These are phyloP conservation scores for Argya squamiceps DNA, from an alignment of 2,797 vertebrate genomes.

Conservation along the genomic window DNA sequence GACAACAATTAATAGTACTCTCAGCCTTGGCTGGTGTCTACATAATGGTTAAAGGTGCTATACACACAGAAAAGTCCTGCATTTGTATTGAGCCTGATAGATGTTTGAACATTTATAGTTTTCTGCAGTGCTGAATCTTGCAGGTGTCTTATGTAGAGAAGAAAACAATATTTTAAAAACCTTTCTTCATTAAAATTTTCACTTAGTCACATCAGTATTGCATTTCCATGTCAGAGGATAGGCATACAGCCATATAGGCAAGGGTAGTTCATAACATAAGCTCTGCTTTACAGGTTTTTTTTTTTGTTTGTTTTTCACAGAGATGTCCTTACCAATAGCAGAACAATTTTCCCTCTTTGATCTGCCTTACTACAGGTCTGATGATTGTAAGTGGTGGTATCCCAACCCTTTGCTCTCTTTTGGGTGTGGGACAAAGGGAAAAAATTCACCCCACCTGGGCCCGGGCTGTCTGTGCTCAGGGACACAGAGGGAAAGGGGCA, in stretches of 20 bases:
- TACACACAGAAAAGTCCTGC: background rate
- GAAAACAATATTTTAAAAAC: background rate
- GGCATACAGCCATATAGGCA: rapidly evolving
- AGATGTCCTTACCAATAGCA: background rate
- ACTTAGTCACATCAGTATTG: background rate
- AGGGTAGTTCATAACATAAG: background rate
- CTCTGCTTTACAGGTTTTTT: background rate
- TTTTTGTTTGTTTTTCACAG: background rate
- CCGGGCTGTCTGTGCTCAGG: rapidly evolving
- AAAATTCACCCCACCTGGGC: background rate
- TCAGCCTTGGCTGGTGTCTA: background rate
- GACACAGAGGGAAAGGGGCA: background rate
- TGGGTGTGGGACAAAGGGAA: background rate
- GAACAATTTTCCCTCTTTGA: background rate
- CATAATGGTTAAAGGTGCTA: background rate
- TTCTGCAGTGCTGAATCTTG: background rate
- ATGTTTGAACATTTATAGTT: background rate
- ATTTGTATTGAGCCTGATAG: background rate
- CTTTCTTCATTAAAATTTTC: background rate
- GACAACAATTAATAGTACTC: background rate
- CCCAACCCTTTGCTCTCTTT: background rate
- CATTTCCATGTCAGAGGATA: background rate
- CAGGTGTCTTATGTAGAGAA: background rate
- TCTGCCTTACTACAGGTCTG: background rate
- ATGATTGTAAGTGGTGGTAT: background rate